Conservation (phyloP, 2,113 vertebrate species). For the Hydrolagus affinis region DNA sequence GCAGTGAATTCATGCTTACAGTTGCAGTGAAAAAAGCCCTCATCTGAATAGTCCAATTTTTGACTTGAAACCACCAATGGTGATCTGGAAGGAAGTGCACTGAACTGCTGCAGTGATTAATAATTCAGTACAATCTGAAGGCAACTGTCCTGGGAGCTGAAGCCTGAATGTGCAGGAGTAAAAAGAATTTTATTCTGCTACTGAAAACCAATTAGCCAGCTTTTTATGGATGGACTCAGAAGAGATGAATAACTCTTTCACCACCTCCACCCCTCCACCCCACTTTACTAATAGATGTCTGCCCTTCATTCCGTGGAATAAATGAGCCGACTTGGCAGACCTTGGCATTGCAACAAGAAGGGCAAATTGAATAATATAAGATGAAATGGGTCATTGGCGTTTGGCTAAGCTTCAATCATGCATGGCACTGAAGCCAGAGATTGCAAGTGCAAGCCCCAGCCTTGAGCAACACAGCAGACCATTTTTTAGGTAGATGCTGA, state of each 20-base stretch:
- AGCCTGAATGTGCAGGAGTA: not conserved
- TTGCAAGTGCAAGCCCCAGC: not conserved
- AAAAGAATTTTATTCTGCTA: not conserved
- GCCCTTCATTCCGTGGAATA: too few species aligned
- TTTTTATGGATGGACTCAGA: not conserved
- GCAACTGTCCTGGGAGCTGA: not conserved
- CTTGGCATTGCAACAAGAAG: too few species aligned
- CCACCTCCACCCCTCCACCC: too few species aligned
- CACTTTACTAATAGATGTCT: too few species aligned
- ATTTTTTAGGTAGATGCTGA: not conserved
- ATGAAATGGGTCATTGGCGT: not conserved
- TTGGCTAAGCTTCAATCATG: not conserved
- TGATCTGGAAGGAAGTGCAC: not conserved
- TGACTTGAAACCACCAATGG: not conserved
- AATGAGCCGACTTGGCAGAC: too few species aligned
- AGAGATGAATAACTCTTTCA: not conserved
- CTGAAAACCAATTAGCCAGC: constrained; percentile 7
- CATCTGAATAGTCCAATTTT: too few species aligned
- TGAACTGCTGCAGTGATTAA: constrained; percentile 16
- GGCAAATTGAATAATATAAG: too few species aligned
- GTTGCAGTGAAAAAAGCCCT: too few species aligned
- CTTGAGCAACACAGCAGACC: too few species aligned
- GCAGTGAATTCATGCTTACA: not conserved
- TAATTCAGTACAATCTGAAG: not conserved
- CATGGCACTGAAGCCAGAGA: not conserved